Evolutionary conservation across 2,113 vertebrate species (phyloP), one percentile per base, ranked within the genome.

Genomic region (Ceyx margarethae): DNA sequence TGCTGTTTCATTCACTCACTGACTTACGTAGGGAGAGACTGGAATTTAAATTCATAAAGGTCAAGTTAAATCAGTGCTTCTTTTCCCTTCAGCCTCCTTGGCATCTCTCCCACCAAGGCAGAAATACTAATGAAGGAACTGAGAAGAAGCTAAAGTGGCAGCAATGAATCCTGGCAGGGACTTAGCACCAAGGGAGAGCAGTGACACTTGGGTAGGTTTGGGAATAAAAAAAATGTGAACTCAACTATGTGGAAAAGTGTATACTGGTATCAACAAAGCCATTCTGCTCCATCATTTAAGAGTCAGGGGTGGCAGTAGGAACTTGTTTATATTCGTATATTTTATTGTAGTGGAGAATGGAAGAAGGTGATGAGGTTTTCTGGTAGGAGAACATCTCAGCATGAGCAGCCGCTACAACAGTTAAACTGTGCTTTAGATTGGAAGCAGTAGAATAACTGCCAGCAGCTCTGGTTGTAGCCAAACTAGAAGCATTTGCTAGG

Each of bases 21-120:
- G 46, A 60, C 45, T 85, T 37, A 57, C 42, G n/a, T 16, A 35
- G 77, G 90, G 28, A 56, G 50, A 81, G 62, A 76, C 93, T 89
- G 68, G 25, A 74, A 84, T 94, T 69, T 54, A 54, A 83, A 95
- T 81, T 84, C 64, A 57, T 80, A 85, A 95, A 96, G 85, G 93
- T 96, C 82, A 65, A 75, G 91, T 90, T 81, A 90, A 84, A n/a
- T 79, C 65, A 26, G 13, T 0, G 0, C 21, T 51, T 87, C 31
- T 81, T 79, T 61, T 60, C 43, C 33, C 28, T 58, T 22, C 40
- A 28, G 43, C 66, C 50, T 45, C 8, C 0, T 42, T 51, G 53
- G 46, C 40, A 61, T 87, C 85, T 74, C 69, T 87, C 76, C 75
- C 83, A 64, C 42, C 0, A 2, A 82, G 42, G 42, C 33, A 84